Conservation (phyloP, 2,797 vertebrate species). For the Takifugu rubripes region DNA sequence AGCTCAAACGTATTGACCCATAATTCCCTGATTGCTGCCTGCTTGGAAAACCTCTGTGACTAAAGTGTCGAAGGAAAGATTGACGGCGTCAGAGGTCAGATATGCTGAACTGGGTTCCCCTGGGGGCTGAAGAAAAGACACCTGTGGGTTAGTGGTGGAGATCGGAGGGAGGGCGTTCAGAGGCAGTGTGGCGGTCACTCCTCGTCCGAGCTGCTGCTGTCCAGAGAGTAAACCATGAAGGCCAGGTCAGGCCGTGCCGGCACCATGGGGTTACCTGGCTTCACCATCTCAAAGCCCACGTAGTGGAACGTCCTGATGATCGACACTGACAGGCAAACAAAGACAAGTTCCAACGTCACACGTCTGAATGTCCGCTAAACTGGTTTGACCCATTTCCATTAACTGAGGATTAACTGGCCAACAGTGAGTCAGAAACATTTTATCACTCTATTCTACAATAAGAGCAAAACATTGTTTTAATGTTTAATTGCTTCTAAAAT, state of each 20-base stretch:
- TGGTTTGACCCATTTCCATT: background rate
- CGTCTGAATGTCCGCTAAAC: background rate
- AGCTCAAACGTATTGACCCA: background rate
- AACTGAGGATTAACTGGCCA: too few relatives aligned
- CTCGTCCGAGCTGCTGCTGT: constrained; percentile 84
- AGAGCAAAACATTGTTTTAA: too few relatives aligned
- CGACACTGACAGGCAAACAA: constrained; percentile 64
- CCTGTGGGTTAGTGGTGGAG: constrained; percentile 15
- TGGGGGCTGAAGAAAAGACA: constrained; percentile 15
- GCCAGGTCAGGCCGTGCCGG: constrained; percentile 85
- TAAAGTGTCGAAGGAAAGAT: constrained; percentile 28
- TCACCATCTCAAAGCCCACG: constrained; percentile 92
- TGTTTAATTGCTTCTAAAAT: too few relatives aligned
- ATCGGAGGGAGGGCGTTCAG: constrained; percentile 11
- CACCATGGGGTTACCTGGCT: constrained; percentile 86
- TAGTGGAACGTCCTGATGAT: constrained; percentile 94
- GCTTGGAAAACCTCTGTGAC: background rate
- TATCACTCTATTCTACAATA: too few relatives aligned
- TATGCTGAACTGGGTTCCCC: constrained; percentile 38
- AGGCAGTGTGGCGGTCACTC: constrained; percentile 51
- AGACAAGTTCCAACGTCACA: background rate
- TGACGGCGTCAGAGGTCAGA: constrained; percentile 43
- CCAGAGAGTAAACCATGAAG: constrained; percentile 92
- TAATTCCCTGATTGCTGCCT: constrained; percentile 4
- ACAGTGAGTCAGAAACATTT: too few relatives aligned